A percentile compares a stretch with the other conserved stretches of the same genome.
phyloP scores from a whole-genome alignment of 2,888 invertebrate genomes.

The Gasteruption jaculator region DNA sequence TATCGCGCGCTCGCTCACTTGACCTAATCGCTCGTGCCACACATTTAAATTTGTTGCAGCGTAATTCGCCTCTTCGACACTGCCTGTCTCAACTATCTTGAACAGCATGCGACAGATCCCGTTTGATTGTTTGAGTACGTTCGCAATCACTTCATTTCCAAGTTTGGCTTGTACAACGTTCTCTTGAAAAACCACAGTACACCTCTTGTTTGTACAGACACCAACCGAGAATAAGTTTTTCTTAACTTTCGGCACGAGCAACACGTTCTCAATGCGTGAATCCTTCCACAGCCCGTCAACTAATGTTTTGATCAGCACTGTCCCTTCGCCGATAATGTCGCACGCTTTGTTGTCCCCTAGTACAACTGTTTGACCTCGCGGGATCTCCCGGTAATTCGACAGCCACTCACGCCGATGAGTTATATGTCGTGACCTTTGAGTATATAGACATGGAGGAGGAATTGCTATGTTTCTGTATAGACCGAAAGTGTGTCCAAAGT shows the following conservation, averaged over 20 bases:
- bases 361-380: slow-evolving; percentile 5
- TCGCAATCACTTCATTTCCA: slow-evolving; percentile 1
- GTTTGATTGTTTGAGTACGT: slow-evolving; percentile 4
- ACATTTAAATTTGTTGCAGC: slow-evolving; percentile 8
- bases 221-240: slow-evolving; percentile 25
- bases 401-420: slow-evolving; percentile 18
- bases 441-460: too few relatives aligned
- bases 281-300: slow-evolving; percentile 16
- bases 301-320: slow-evolving; percentile 11
- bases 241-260: slow-evolving; percentile 21
- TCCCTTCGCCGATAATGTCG: slow-evolving; percentile 14
- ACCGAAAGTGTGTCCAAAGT: too few relatives aligned
- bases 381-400: neutral
- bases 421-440: slow-evolving; percentile 18
- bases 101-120: slow-evolving; percentile 5
- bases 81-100: neutral
- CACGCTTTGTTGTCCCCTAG: slow-evolving; percentile 16
- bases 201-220: slow-evolving; percentile 10
- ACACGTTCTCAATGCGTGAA: slow-evolving; percentile 20
- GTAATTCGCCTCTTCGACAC: slow-evolving; percentile 1
- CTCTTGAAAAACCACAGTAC: neutral
- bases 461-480: too few relatives aligned
- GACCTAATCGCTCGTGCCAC: slow-evolving; percentile 20
- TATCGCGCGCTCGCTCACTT: slow-evolving; percentile 10
- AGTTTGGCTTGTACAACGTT: neutral